These are phyloP conservation scores for Drosophila neocordata DNA, from an alignment of 1,140 invertebrate genomes.

Conservation along the genomic window DNA sequence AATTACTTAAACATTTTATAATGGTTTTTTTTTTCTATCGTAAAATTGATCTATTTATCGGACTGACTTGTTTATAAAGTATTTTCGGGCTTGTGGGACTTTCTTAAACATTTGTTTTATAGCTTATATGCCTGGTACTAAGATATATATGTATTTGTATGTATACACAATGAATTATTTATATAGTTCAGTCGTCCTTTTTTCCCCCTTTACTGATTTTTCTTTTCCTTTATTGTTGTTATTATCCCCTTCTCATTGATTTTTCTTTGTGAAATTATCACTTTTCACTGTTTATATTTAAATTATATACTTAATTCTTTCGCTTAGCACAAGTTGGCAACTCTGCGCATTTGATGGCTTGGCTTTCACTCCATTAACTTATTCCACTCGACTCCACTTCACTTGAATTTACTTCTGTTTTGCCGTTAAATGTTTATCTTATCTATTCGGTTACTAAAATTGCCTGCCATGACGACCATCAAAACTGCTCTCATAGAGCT, in stretches of 20 bases:
- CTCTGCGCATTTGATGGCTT: constrained; percentile 22
- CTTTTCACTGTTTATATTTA: background rate
- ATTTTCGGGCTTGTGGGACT: background rate
- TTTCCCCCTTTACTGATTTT: constrained; percentile 32
- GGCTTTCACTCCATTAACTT: background rate
- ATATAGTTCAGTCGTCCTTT: constrained; percentile 53
- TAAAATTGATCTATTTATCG: background rate
- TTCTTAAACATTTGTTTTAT: background rate
- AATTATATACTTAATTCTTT: constrained; percentile 12
- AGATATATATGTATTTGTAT: background rate
- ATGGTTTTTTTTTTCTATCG: background rate
- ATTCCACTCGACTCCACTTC: background rate
- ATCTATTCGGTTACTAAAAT: constrained; percentile 85
- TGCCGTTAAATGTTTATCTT: constrained; percentile 16
- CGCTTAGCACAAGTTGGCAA: constrained; percentile 13
- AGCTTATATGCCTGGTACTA: background rate
- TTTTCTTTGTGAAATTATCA: constrained; percentile 24
- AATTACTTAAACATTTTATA: background rate
- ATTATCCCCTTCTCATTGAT: background rate
- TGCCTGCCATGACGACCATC: constrained; percentile 88
- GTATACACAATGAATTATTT: background rate
- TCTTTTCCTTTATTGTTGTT: background rate
- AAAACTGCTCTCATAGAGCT: constrained; percentile 91
- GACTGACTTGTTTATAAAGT: background rate
- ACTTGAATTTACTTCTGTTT: background rate